A percentile compares a stretch with the other conserved stretches of the same genome.
Evolutionary conservation across 1,140 invertebrate species (phyloP).

Genomic region (Propsilocerus akamusi): DNA sequence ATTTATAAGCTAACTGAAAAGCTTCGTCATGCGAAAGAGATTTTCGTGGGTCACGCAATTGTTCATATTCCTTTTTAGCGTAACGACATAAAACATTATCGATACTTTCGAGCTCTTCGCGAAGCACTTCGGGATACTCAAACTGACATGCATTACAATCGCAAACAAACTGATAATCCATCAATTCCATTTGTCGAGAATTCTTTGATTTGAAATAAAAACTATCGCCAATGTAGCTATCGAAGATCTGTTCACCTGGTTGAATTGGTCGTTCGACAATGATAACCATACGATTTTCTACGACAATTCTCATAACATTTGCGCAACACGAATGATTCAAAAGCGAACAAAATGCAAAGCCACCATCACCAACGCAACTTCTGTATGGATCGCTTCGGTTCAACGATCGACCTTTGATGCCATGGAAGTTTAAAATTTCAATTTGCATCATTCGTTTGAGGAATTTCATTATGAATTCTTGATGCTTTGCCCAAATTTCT

Average conservation of each 20-base stretch:
- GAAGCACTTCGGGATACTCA: background rate
- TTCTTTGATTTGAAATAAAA: background rate
- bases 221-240: background rate
- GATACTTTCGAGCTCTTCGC: background rate
- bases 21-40: background rate
- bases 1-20: background rate
- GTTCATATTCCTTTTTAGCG: background rate
- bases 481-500: background rate
- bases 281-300: background rate
- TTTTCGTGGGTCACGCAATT: background rate
- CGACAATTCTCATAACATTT: background rate
- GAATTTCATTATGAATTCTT: background rate
- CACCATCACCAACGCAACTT: background rate
- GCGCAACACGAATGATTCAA: constrained; percentile 5
- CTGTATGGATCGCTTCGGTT: background rate
- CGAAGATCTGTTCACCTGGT: background rate
- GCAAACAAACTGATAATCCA: background rate
- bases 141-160: background rate
- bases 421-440: constrained; percentile 1
- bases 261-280: constrained; percentile 5
- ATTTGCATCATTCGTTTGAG: background rate
- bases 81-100: background rate
- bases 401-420: background rate
- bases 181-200: background rate
- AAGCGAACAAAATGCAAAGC: constrained; percentile 1